Evolutionary conservation across 2,113 vertebrate genomes (phyloP).

Genomic region (Ranitomeya variabilis): DNA sequence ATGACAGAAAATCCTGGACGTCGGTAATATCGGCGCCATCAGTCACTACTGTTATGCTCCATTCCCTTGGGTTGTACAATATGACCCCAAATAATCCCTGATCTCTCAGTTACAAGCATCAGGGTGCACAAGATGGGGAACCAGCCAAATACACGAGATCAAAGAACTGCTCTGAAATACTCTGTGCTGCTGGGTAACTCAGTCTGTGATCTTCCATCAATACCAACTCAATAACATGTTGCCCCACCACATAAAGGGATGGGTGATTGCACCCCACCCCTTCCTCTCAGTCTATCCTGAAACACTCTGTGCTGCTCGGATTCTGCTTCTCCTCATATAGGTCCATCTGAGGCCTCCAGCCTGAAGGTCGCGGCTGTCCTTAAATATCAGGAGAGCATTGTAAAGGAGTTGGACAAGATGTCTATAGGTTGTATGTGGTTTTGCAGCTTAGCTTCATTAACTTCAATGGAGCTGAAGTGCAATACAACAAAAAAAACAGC

Average conservation of each 20-base stretch:
- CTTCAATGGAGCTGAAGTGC: not conserved
- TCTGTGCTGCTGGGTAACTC: not conserved
- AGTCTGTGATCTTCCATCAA: too few species aligned
- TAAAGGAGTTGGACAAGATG: not conserved
- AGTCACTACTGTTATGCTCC: slow-evolving; percentile 13
- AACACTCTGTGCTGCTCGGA: not conserved
- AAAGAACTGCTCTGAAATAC: not conserved
- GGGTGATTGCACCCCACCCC: too few species aligned
- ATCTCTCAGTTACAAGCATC: not conserved
- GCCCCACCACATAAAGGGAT: too few species aligned
- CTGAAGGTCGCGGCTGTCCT: too few species aligned
- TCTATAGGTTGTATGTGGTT: not conserved
- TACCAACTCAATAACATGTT: too few species aligned
- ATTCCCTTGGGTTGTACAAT: not conserved
- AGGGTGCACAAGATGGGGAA: not conserved
- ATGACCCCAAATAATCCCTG: not conserved
- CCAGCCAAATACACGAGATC: not conserved
- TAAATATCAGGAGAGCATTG: too few species aligned
- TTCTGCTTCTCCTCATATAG: not conserved
- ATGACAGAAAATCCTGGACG: not conserved
- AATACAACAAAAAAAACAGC: not conserved
- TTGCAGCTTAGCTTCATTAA: not conserved
- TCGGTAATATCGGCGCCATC: not conserved
- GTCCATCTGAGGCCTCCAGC: not conserved
- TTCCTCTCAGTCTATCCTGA: not conserved